Conservation (phyloP, 2,113 vertebrate genomes). For the Ceuthmochares aereus region DNA sequence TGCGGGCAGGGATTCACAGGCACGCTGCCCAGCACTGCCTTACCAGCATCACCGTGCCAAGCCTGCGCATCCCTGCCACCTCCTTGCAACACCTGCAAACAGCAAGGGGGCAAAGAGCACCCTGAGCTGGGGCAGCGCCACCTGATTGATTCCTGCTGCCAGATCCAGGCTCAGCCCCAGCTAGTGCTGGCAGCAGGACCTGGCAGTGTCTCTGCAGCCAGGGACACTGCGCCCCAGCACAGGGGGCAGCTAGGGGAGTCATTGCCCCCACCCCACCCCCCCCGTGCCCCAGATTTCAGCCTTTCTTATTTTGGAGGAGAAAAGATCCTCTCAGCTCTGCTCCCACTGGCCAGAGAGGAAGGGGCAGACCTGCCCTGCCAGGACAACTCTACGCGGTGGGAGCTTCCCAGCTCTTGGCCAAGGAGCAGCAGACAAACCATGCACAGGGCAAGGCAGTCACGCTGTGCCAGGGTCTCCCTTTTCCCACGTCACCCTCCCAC, state of each 20-base stretch:
- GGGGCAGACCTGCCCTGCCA: background rate
- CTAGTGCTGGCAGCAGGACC: no score
- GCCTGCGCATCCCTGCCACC: fast-evolving
- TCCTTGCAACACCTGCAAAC: background rate
- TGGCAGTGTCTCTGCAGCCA: background rate
- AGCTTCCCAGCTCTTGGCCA: background rate
- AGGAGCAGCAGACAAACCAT: background rate
- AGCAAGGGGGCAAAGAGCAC: background rate
- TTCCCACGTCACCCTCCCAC: background rate
- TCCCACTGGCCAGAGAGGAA: background rate
- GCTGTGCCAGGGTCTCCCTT: fast-evolving
- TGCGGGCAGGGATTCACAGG: background rate
- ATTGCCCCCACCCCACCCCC: no score
- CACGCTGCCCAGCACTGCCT: background rate
- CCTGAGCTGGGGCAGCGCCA: fast-evolving
- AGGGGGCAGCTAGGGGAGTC: fast-evolving
- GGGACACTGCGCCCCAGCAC: background rate
- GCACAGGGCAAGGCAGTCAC: background rate
- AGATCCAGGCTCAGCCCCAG: background rate
- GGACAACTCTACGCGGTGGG: background rate
- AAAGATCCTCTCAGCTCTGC: background rate
- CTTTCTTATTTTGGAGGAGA: background rate
- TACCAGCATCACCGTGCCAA: background rate
- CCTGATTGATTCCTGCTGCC: fast-evolving
- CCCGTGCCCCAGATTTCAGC: background rate